Percentiles rank a stretch among this genome's conserved stretches.
Evolutionary conservation across 2,888 invertebrate species (phyloP).

Genomic region (Temnothorax ravouxi): DNA sequence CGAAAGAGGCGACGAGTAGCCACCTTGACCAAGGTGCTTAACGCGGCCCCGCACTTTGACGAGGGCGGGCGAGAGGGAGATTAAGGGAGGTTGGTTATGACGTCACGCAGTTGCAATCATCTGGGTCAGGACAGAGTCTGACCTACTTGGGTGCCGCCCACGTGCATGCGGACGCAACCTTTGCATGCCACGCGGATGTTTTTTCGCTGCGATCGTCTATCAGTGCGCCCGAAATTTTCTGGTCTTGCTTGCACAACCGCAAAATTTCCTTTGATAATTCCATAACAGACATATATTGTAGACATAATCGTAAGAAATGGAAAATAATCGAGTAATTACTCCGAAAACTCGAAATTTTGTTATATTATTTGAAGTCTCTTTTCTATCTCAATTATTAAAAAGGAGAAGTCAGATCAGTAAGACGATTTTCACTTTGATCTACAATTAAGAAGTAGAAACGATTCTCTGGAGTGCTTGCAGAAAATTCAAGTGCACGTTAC

Average conservation of each 20-base stretch:
- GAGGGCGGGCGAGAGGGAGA: conserved; percentile 48
- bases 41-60: conserved; percentile 57
- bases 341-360: background rate
- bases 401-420: background rate
- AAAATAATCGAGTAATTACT: background rate
- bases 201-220: conserved; percentile 9
- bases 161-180: conserved; percentile 76
- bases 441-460: background rate
- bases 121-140: conserved; percentile 82
- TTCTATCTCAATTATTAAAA: background rate
- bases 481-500: background rate
- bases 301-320: background rate
- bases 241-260: background rate
- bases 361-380: background rate
- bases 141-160: conserved; percentile 76
- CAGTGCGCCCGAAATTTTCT: background rate
- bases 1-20: conserved; percentile 10
- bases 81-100: conserved; percentile 72
- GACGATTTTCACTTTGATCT: background rate
- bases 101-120: conserved; percentile 81
- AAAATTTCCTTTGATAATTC: background rate
- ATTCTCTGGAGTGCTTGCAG: background rate
- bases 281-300: background rate
- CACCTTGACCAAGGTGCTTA: conserved; percentile 50
- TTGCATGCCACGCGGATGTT: conserved; percentile 49